A percentile compares a stretch with the other conserved stretches of the same genome.
phyloP scores from a whole-genome alignment of 2,797 vertebrate species.

The Pelodytes ibericus region DNA sequence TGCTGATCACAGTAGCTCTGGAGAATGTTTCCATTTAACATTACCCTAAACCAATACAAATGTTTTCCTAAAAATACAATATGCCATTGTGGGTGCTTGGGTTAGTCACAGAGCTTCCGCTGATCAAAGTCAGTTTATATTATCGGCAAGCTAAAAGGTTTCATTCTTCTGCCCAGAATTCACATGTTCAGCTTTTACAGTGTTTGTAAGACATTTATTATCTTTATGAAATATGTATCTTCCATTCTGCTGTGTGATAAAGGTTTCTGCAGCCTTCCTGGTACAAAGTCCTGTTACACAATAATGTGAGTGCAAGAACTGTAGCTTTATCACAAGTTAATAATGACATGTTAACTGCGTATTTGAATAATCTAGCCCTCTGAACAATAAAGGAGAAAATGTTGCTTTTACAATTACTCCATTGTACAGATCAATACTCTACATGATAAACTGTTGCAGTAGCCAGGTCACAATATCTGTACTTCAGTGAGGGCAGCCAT shows the following conservation, averaged over 20 bases:
- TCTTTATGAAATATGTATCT: neutral
- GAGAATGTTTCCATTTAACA: neutral
- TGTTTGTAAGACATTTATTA: constrained; percentile 10
- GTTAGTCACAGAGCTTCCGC: neutral
- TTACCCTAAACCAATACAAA: neutral
- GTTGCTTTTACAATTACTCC: too few relatives aligned
- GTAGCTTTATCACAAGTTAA: neutral
- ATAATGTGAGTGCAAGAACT: neutral
- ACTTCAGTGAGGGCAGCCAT: too few relatives aligned
- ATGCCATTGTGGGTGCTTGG: neutral
- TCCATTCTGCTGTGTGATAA: constrained; percentile 1
- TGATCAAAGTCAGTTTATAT: neutral
- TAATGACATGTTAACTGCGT: neutral
- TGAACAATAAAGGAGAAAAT: too few relatives aligned
- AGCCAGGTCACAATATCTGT: too few relatives aligned
- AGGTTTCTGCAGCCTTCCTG: neutral
- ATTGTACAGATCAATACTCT: too few relatives aligned
- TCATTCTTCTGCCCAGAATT: neutral
- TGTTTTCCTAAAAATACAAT: constrained; percentile 4
- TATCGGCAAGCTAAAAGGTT: neutral
- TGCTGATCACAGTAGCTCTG: neutral
- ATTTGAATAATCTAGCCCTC: neutral
- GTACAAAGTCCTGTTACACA: neutral
- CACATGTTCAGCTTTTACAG: neutral
- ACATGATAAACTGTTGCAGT: too few relatives aligned